Conservation (phyloP, 2,797 vertebrate genomes). For the Capromys pilorides region DNA sequence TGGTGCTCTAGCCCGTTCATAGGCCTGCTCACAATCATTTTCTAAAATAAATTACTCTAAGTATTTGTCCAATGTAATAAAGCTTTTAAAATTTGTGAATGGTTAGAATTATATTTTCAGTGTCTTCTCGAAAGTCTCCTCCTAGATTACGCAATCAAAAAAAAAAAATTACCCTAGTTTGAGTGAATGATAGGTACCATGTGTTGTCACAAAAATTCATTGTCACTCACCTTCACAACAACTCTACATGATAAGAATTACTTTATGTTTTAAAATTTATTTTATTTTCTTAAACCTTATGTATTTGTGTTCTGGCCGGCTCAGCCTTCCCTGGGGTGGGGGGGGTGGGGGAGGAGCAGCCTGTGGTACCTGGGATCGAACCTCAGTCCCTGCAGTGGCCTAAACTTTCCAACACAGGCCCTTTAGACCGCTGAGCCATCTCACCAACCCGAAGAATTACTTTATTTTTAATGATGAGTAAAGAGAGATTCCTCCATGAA, state of each 20-base stretch:
- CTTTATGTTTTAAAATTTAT: no score
- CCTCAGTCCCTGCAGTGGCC: no score
- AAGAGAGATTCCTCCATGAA: slow-evolving; percentile 12
- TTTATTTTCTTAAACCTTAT: no score
- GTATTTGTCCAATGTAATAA: slow-evolving; percentile 8
- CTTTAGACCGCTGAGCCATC: no score
- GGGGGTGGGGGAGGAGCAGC: no score
- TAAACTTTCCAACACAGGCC: no score
- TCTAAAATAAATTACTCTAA: neutral
- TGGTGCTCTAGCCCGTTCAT: neutral
- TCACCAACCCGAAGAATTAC: no score
- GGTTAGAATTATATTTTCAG: neutral
- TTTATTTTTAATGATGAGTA: slow-evolving; percentile 39
- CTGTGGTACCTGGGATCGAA: no score
- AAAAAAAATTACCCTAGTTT: neutral
- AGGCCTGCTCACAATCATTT: neutral
- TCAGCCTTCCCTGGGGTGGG: no score
- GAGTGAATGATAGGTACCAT: neutral
- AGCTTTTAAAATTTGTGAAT: neutral
- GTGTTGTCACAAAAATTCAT: neutral
- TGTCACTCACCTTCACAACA: neutral
- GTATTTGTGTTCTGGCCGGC: no score
- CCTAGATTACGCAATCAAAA: neutral
- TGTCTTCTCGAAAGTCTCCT: neutral
- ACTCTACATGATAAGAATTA: neutral